Evolutionary conservation across 1,140 invertebrate species (phyloP).

Genomic region (Goniozus legneri): DNA sequence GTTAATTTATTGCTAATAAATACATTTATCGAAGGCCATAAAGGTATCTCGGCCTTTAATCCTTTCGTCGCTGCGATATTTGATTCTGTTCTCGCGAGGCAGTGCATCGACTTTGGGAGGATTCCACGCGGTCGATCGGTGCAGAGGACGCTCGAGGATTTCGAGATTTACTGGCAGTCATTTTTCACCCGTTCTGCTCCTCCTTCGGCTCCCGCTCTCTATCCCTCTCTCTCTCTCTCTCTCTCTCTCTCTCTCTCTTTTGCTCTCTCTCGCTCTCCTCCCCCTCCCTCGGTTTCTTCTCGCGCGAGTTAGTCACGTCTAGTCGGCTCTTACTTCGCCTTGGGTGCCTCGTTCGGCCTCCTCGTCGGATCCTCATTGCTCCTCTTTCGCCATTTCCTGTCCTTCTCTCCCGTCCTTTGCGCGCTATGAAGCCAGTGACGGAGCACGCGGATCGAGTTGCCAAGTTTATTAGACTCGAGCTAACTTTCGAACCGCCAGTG

Average conservation of each 20-base stretch:
- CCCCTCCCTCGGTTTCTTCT: no score
- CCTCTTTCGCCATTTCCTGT: constrained; percentile 6
- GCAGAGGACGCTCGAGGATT: constrained; percentile 2
- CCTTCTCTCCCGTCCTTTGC: constrained; percentile 12
- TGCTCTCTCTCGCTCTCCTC: constrained; percentile 7
- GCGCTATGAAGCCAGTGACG: no score
- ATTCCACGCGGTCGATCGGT: constrained; percentile 10
- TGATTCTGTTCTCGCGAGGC: neutral
- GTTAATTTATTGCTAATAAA: no score
- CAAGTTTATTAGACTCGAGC: no score
- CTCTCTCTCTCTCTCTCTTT: constrained; percentile 5
- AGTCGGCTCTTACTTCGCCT: constrained; percentile 21
- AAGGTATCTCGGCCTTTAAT: no score
- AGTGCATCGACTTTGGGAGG: constrained; percentile 7
- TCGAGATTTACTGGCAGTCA: constrained; percentile 19
- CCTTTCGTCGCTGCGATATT: no score
- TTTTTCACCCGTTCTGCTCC: constrained; percentile 18
- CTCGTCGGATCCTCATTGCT: constrained; percentile 15
- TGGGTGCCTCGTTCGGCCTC: constrained; percentile 9
- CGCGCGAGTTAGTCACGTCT: constrained; percentile 26
- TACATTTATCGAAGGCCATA: no score
- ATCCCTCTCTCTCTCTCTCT: constrained; percentile 4
- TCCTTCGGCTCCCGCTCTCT: neutral
- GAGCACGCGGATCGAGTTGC: no score
- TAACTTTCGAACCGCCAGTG: no score